A percentile compares a stretch with the other conserved stretches of the same genome.
phyloP scores from a whole-genome alignment of 30 jellyfish, hydroid and myxozoan genomes.

The Aurelia sp. region DNA sequence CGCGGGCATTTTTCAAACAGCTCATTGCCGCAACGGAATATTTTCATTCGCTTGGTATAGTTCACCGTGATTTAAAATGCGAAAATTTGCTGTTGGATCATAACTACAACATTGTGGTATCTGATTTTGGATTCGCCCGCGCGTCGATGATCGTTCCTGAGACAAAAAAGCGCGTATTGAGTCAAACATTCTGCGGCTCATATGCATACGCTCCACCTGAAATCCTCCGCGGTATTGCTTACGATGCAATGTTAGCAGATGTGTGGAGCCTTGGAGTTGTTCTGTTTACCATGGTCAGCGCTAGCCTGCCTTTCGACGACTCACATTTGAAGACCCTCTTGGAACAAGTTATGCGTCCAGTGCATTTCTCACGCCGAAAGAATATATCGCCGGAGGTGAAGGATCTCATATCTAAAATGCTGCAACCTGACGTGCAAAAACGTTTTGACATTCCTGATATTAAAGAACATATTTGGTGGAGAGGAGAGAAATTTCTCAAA shows the following conservation, averaged over 20 bases:
- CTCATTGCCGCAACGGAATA: conserved; percentile 89
- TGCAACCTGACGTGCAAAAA: conserved; percentile 81
- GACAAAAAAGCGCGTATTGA: conserved; percentile 83
- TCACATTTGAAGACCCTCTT: conserved; percentile 94
- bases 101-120: conserved; percentile 76
- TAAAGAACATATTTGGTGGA: conserved; percentile 85
- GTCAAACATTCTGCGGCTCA: conserved; percentile 99
- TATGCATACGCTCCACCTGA: conserved; percentile 99
- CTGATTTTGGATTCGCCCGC: conserved; percentile 98
- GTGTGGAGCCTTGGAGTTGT: conserved; percentile 98
- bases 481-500: conserved; percentile 78
- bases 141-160: conserved; percentile 92
- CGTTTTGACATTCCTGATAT: conserved; percentile 76
- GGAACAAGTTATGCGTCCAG: conserved; percentile 98
- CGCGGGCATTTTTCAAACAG: conserved; percentile 83
- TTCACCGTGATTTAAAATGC: conserved; percentile 97
- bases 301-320: conserved; percentile 98
- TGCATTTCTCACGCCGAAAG: conserved; percentile 92
- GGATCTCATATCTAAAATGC: conserved; percentile 88
- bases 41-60: conserved; percentile 91
- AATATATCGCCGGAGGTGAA: conserved; percentile 97
- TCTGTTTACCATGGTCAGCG: conserved; percentile 97
- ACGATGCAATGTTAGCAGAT: conserved; percentile 96
- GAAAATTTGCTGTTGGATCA: conserved; percentile 91
- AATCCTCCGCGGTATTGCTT: conserved; percentile 94